Evolutionary conservation across 1,140 invertebrate genomes (phyloP).

Genomic region (Triops cancriformis): DNA sequence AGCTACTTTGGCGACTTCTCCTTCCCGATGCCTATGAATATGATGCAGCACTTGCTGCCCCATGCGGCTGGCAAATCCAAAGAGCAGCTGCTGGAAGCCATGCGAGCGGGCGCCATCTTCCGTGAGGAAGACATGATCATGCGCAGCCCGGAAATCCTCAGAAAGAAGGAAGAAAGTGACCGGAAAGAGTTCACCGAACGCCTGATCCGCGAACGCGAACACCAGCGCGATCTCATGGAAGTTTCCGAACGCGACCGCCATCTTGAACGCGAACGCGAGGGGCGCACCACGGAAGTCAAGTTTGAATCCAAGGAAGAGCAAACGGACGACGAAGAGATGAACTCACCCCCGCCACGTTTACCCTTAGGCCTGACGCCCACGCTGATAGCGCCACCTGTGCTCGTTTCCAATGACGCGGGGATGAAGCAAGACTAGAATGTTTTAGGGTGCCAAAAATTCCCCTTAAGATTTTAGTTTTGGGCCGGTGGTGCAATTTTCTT

Average conservation of each 20-base stretch:
- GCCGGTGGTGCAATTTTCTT: background rate
- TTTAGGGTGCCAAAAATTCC: constrained; percentile 8
- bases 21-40: constrained; percentile 70
- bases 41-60: constrained; percentile 63
- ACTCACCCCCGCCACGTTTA: background rate
- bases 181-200: background rate
- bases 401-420: background rate
- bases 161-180: background rate
- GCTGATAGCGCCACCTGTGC: background rate
- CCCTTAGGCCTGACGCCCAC: background rate
- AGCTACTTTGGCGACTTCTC: constrained; percentile 72
- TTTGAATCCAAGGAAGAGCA: background rate
- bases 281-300: background rate
- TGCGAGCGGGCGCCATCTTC: background rate
- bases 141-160: too few relatives aligned
- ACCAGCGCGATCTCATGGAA: background rate
- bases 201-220: background rate
- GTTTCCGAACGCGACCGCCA: background rate
- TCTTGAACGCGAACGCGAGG: background rate
- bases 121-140: background rate
- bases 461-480: background rate
- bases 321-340: background rate
- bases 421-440: background rate
- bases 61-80: constrained; percentile 37
- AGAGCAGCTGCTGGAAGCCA: background rate